These are phyloP conservation scores for Caenorhabditis sp. DNA, from an alignment of 2,888 invertebrate genomes.

Conservation along the genomic window DNA sequence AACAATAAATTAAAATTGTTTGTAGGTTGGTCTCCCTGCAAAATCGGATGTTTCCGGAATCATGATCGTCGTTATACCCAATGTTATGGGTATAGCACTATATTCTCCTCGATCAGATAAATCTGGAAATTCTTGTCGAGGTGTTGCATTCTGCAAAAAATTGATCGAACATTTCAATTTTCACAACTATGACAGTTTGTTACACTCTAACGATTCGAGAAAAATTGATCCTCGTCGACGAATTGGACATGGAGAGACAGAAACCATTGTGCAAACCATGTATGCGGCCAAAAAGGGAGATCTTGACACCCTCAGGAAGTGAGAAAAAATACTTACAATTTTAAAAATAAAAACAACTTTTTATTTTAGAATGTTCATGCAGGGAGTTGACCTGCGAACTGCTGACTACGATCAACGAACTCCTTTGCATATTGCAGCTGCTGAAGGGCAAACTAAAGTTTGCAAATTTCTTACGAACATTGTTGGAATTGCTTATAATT, in stretches of 20 bases:
- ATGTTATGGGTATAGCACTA: constrained; percentile 92
- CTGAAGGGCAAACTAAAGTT: constrained; percentile 79
- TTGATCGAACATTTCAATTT: constrained; percentile 83
- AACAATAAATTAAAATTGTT: no score
- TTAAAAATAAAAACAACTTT: no score
- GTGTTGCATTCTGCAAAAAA: constrained; percentile 85
- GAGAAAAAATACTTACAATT: no score
- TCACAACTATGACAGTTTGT: constrained; percentile 81
- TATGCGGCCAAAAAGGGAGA: constrained; percentile 95
- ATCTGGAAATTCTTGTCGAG: constrained; percentile 88
- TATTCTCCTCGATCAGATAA: constrained; percentile 93
- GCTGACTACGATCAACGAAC: constrained; percentile 94
- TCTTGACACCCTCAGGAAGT: constrained; percentile 59
- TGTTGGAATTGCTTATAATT: constrained; percentile 29
- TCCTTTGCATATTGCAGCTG: constrained; percentile 90
- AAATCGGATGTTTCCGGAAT: constrained; percentile 82
- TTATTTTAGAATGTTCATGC: constrained; percentile 72
- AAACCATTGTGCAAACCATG: constrained; percentile 88
- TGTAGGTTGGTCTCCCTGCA: constrained; percentile 75
- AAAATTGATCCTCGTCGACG: constrained; percentile 52
- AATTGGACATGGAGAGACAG: constrained; percentile 77
- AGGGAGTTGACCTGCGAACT: constrained; percentile 91
- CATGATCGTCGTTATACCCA: constrained; percentile 90
- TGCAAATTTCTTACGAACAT: constrained; percentile 38
- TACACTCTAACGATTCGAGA: constrained; percentile 53